Percentiles rank a stretch among this genome's conserved stretches.
Evolutionary conservation across 2,113 vertebrate genomes (phyloP).

Genomic region (Equus przewalskii): DNA sequence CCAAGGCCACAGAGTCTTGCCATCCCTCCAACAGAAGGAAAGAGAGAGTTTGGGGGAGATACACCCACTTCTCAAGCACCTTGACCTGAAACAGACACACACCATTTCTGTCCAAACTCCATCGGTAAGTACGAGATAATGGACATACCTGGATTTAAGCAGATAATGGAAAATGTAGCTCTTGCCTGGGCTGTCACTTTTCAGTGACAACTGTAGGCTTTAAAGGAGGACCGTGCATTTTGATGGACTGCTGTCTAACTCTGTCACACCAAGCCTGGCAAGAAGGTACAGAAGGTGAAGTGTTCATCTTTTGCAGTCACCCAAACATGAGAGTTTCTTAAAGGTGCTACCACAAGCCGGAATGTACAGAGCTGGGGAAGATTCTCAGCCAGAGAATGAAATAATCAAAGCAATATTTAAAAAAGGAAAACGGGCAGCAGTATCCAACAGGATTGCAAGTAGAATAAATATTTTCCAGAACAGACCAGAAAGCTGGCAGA

Average conservation of each 20-base stretch:
- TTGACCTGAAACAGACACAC: not conserved
- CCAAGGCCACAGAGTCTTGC: not conserved
- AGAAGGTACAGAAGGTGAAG: not conserved
- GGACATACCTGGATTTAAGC: not conserved
- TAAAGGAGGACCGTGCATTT: not conserved
- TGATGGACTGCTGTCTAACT: not conserved
- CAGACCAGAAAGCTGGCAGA: not conserved
- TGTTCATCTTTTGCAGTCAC: not conserved
- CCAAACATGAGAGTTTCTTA: not conserved
- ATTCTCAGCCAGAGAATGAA: not conserved
- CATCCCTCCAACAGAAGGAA: not conserved
- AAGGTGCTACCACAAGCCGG: not conserved
- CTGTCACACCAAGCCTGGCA: not conserved
- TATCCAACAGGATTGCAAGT: not conserved
- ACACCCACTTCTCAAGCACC: not conserved
- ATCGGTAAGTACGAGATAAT: not conserved
- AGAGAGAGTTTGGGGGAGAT: not conserved
- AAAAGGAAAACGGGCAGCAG: not conserved
- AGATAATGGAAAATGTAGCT: not conserved
- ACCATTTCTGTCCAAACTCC: not conserved
- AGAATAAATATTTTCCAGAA: not conserved
- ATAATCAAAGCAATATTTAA: constrained; percentile 36
- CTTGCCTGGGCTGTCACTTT: not conserved
- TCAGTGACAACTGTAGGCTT: not conserved
- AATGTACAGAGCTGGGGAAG: not conserved